Percentiles rank a stretch among this genome's conserved stretches.
These are phyloP conservation scores for Apoderus coryli DNA, from an alignment of 2,888 invertebrate species.

Conservation along the genomic window DNA sequence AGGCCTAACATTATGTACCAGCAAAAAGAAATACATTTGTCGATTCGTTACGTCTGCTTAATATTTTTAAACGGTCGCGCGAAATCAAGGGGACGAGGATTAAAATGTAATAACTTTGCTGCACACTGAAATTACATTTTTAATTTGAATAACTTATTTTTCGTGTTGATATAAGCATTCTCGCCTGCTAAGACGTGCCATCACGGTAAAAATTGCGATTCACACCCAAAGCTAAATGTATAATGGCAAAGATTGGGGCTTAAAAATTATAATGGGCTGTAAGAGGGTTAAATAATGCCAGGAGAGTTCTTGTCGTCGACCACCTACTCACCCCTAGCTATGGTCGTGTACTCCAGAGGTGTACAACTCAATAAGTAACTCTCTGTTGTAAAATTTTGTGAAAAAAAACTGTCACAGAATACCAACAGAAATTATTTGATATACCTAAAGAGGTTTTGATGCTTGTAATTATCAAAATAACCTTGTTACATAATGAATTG, in stretches of 20 bases:
- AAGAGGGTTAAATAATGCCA: slow-evolving; percentile 34
- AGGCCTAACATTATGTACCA: no score
- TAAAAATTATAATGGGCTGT: slow-evolving; percentile 53
- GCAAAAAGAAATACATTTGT: no score
- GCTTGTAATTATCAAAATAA: no score
- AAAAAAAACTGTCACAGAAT: no score
- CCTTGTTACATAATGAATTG: no score
- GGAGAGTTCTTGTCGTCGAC: slow-evolving; percentile 26
- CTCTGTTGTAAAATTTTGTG: no score
- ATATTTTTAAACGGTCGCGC: slow-evolving; percentile 33
- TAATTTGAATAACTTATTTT: slow-evolving; percentile 61
- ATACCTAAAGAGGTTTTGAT: no score
- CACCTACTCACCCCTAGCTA: no score
- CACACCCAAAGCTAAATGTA: slow-evolving; percentile 56
- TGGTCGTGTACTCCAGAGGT: no score
- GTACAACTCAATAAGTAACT: no score
- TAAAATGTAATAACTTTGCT: slow-evolving; percentile 36
- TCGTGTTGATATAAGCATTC: slow-evolving; percentile 56
- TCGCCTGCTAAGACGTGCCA: slow-evolving; percentile 46
- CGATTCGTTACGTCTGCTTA: slow-evolving; percentile 35
- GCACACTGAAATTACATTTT: slow-evolving; percentile 46
- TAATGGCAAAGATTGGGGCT: slow-evolving; percentile 59
- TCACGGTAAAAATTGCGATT: slow-evolving; percentile 58
- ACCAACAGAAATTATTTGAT: no score
- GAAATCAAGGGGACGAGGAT: slow-evolving; percentile 32